Conservation (phyloP, 2,113 vertebrate species). For the Tragelaphus scriptus region DNA sequence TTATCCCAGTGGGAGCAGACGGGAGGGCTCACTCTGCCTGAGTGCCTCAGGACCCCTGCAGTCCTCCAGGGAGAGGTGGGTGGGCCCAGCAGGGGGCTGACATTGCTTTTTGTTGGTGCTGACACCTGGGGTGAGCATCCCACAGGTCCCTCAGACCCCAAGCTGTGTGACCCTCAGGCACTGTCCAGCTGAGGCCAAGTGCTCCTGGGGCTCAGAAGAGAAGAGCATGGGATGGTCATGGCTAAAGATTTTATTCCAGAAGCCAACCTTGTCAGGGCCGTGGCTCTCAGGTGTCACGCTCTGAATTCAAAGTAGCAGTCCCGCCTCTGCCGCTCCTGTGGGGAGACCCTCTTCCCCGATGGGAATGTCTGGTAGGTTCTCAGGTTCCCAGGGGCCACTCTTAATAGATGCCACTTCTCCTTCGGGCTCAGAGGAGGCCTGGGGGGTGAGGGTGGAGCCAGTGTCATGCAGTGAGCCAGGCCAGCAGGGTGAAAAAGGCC, state of each 20-base stretch:
- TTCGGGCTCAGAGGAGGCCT: constrained; percentile 59
- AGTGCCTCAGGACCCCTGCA: neutral
- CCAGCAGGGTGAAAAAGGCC: neutral
- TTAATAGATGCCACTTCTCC: constrained; percentile 59
- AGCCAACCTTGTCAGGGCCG: neutral
- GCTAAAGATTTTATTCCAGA: constrained; percentile 61
- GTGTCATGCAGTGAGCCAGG: neutral
- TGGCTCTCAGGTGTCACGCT: neutral
- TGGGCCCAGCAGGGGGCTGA: neutral
- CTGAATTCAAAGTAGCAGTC: constrained; percentile 67
- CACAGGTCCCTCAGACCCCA: neutral
- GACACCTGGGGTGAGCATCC: neutral
- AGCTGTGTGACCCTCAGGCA: neutral
- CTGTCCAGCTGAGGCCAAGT: neutral
- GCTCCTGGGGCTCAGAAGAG: neutral
- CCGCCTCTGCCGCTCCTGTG: constrained; percentile 44
- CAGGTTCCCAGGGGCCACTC: constrained; percentile 26
- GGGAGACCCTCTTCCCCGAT: constrained; percentile 64
- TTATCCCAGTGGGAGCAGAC: neutral
- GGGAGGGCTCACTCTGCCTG: neutral
- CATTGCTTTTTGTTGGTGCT: neutral
- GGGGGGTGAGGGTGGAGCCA: neutral
- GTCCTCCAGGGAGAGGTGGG: neutral
- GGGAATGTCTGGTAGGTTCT: constrained; percentile 69
- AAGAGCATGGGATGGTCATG: neutral